Base-by-base conservation (phyloP, 1,140 invertebrate genomes). In the Helicoverpa armigera region DNA sequence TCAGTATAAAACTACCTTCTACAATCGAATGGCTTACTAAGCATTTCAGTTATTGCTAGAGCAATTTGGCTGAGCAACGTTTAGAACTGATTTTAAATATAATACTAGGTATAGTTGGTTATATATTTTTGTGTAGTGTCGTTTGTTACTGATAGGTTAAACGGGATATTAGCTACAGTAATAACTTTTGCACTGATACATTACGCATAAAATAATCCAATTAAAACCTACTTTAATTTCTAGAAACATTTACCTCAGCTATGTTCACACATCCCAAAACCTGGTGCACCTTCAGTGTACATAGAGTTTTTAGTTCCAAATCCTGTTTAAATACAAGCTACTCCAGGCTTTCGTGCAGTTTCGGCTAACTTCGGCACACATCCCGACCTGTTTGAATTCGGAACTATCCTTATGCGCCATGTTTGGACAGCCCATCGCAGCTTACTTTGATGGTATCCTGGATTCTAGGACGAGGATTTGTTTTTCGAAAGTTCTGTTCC, bases 261-360 rank as follows among this genome's bases (percentile, higher is more conserved):
- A 23, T 23, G 23, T 23, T 23, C 0, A 23, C 23, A 23, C 23
- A 43, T 9, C 35, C 5, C 35, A 43, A 43, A 1, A 5, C 35
- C 35, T 2, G 11, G 14, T 69, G 23, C 43, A 50, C 43, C 65
- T 48, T 4, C 50, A 72, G 18, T n/a, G n/a, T 29, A 72, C 53
- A 72, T 72, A 54, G 50, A 16, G 69, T 72, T 72, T 65, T 53
- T 53, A 72, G 48, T 54, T 72, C 23, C 23, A 53, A 72, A 53
- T 72, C 23, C 50, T 16, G 69, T 72, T 72, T 53, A 53, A 29
- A 31, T 12, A n/a, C 69, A 16, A 54, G 69, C 50, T 31, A 51
- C 69, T 72, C 16, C 16, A n/a, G 69, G 69, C 53, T 54, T 72
- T 54, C 69, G 14, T 18, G 43, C 11, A 61, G 35, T 14, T 65